Evolutionary conservation across 1,140 invertebrate species (phyloP).

Genomic region (Laupala kohalensis): DNA sequence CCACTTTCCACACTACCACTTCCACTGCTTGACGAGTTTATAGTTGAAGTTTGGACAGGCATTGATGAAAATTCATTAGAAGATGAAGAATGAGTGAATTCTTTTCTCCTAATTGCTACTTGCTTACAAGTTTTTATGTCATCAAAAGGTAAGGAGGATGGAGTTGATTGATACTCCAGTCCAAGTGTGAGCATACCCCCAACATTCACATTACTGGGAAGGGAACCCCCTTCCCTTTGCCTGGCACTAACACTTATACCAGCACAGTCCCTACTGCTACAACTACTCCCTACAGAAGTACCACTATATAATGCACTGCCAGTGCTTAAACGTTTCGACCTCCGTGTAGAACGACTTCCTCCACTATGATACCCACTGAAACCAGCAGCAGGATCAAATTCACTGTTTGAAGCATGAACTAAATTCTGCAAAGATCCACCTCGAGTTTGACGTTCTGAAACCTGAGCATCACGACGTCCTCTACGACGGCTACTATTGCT

Average conservation of each 20-base stretch:
- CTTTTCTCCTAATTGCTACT: neutral
- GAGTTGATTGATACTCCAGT: constrained; percentile 1
- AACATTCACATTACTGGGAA: constrained; percentile 44
- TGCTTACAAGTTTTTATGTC: neutral
- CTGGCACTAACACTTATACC: constrained; percentile 39
- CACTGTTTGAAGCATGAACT: constrained; percentile 20
- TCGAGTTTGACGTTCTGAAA: constrained; percentile 37
- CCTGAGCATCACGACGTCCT: constrained; percentile 29
- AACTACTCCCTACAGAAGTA: neutral
- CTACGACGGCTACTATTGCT: constrained; percentile 8
- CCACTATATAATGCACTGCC: neutral
- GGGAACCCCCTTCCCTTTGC: constrained; percentile 49
- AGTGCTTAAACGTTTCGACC: constrained; percentile 1
- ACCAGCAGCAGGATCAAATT: constrained; percentile 9
- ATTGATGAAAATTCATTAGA: constrained; percentile 5
- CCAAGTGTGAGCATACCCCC: constrained; percentile 11
- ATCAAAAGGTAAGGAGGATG: constrained; percentile 3
- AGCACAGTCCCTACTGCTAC: constrained; percentile 16
- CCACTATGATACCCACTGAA: constrained; percentile 1
- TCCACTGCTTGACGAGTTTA: neutral
- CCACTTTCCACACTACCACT: neutral
- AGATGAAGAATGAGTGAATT: neutral
- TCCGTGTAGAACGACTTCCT: neutral
- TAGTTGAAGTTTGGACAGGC: constrained; percentile 4
- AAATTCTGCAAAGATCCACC: constrained; percentile 44